Conservation (phyloP, 2,113 vertebrate genomes). For the Trichomycterus rosablanca region DNA sequence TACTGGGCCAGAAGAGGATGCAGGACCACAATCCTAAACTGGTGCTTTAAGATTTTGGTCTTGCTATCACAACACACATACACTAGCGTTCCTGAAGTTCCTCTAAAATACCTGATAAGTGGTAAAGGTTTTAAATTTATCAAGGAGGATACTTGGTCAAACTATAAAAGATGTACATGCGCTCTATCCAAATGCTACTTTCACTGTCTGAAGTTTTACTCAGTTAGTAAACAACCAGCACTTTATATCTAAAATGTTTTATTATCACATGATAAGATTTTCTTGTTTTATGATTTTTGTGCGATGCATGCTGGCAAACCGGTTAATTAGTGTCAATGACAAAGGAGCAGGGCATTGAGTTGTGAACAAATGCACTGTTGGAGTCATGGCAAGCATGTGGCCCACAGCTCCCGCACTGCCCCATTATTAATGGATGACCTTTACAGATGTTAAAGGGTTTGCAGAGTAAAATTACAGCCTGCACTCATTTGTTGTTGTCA, state of each 20-base stretch:
- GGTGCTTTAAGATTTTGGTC: too few species aligned
- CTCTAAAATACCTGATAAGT: too few species aligned
- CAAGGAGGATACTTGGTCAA: too few species aligned
- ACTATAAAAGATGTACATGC: too few species aligned
- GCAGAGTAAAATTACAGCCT: slow-evolving; percentile 49
- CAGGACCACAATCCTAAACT: too few species aligned
- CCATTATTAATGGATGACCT: slow-evolving; percentile 58
- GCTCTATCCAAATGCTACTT: too few species aligned
- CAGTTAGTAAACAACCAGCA: not conserved
- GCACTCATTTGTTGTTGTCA: slow-evolving; percentile 52
- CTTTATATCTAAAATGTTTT: not conserved
- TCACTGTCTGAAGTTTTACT: too few species aligned
- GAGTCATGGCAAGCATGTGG: slow-evolving; percentile 45
- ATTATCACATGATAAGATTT: not conserved
- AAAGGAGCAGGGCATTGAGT: slow-evolving; percentile 44
- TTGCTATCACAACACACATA: too few species aligned
- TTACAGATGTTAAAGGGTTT: slow-evolving; percentile 51
- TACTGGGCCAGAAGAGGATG: too few species aligned
- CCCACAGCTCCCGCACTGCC: slow-evolving; percentile 41
- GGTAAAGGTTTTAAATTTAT: too few species aligned
- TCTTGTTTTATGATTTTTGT: slow-evolving; percentile 6
- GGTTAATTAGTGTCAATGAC: slow-evolving; percentile 52
- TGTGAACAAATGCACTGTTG: slow-evolving; percentile 46
- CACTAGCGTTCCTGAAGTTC: too few species aligned
- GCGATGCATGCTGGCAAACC: slow-evolving; percentile 17